Evolutionary conservation across 2,888 invertebrate genomes (phyloP), one percentile per base, ranked within the genome.

Genomic region (Latrodectus elegans): DNA sequence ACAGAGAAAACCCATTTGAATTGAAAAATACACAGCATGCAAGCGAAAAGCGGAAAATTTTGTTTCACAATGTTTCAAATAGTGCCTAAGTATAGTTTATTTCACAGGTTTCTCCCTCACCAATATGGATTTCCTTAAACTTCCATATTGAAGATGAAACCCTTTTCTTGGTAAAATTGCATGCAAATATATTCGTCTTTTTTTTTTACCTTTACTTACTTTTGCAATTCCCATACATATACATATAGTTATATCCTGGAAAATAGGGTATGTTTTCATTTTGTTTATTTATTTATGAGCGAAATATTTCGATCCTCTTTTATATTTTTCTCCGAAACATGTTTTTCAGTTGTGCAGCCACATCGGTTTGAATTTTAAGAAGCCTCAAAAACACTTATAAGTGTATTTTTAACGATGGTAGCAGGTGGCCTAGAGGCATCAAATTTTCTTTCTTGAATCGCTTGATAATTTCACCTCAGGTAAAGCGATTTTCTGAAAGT

Each of bases 321-420:
- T 15, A 60, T 15, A 60, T 6, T 12, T 15, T 15, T 15, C 12
- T 15, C 4, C 12, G n/a, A 60, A 60, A 11, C 60, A 60, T 77
- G 49, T 77, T 77, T 77, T 77, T 53, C n/a, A 26, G 64, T 60
- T 60, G 60, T 60, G 53, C 60, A 55, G 71, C n/a, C 72, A 65
- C 22, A n/a, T 15, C 60, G 80, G 60, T 80, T 80, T 80, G 80
- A 80, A 80, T 80, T 80, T 80, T 80, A 80, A 80, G 72, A 64
- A 65, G 72, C 55, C 72, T 55, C 52, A 60, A 72, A 80, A 79
- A 77, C 70, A 79, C 55, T 70, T 68, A 71, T 79, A 79, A 79
- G 49, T 60, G 72, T 38, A 38, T 65, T 80, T 76, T 72, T 72
- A 80, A 72, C 80, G 72, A 65, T 22, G 64, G 80, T 15, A 64